Base-by-base conservation (phyloP, 2,113 vertebrate genomes). In the Dasyurus viverrinus region DNA sequence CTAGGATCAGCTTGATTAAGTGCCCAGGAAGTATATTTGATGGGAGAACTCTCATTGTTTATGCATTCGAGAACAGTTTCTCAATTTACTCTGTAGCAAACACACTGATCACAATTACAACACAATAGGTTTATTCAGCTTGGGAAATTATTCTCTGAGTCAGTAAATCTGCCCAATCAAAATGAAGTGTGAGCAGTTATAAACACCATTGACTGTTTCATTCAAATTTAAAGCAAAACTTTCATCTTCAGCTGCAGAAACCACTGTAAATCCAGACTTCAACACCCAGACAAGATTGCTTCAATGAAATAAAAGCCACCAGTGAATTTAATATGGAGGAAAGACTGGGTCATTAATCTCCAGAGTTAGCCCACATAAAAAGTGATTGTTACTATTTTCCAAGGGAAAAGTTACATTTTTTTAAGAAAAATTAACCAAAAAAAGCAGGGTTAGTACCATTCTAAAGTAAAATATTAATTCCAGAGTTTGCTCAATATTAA, bases 271-370 rank as follows among this genome's bases (percentile, higher is more conserved):
- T 76, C 90, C 30, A 91, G 53, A 90, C 54, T 48, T 53, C 68
- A 95, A 91, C 26, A 84, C 42, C 24, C 96, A 92, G 97, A 96
- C 54, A 95, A 96, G 36, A 93, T 46, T 8, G 7, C 52, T 94
- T 92, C 94, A 97, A 98, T 95, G 95, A 96, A 97, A 97, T 9
- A 97, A 96, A 94, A 84, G 93, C 68, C 42, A 9, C 95, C 96
- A 93, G 47, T 91, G 48, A 50, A 91, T 97, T 95, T 96, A 95
- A 95, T 97, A 94, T 95, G 95, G 52, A 97, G 94, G 23, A 57
- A 84, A 47, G 53, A 90, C 90, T 12, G 95, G 89, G 91, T 50
- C 91, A 92, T 96, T 91, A 19, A 91, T 97, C 94, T 98, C 92
- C 53, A 95, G 94, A 95, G 94, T 89, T 52, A 90, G 54, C 97